phyloP scores from a whole-genome alignment of 2,113 vertebrate genomes.

The Candoia aspera region DNA sequence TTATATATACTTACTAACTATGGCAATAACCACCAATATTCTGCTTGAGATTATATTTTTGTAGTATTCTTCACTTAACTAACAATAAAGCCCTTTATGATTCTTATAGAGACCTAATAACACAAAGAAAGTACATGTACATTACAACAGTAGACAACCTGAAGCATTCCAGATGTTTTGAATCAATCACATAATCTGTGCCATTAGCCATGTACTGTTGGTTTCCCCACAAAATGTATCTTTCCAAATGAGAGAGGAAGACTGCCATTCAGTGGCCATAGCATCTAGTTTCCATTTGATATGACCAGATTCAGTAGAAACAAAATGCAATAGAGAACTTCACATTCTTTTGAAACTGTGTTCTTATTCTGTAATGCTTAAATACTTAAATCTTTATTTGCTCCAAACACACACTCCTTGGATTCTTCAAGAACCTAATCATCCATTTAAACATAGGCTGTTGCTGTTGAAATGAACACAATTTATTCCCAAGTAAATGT shows the following conservation, averaged over 20 bases:
- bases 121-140: no score
- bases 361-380: not conserved
- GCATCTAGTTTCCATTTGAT: not conserved
- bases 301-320: not conserved
- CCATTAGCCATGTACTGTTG: not conserved
- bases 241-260: not conserved
- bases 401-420: not conserved
- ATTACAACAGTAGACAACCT: not conserved
- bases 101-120: not conserved
- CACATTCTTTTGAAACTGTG: not conserved
- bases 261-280: not conserved
- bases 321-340: not conserved
- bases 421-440: not conserved
- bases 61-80: not conserved
- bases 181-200: not conserved
- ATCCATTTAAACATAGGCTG: not conserved
- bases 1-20: slow-evolving; percentile 1
- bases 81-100: not conserved
- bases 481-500: not conserved
- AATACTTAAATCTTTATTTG: not conserved
- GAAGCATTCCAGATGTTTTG: not conserved
- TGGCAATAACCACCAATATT: not conserved
- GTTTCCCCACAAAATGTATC: not conserved
- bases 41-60: not conserved
- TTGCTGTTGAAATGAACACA: not conserved